A percentile compares a stretch with the other conserved stretches of the same genome.
Evolutionary conservation across 2,113 vertebrate genomes (phyloP).

Genomic region (Pygoscelis antarcticus): DNA sequence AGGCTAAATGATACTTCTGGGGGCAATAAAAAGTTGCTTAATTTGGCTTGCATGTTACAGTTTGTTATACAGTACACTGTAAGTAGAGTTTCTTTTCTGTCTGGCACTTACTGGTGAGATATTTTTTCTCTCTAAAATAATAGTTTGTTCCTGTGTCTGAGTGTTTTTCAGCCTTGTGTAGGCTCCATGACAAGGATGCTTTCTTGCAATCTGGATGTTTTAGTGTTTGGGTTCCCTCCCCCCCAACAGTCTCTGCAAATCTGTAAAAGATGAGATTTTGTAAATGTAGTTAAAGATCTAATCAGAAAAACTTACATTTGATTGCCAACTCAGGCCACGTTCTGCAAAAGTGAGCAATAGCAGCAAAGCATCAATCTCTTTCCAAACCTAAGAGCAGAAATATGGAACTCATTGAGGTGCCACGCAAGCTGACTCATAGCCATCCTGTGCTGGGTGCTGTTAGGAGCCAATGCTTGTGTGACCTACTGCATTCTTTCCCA

Average conservation of each 20-base stretch:
- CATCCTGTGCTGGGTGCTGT: background rate
- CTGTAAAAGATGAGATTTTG: background rate
- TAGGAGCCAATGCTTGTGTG: background rate
- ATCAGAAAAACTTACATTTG: background rate
- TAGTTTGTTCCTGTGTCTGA: background rate
- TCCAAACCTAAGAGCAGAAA: background rate
- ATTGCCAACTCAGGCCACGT: accelerated
- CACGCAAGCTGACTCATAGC: background rate
- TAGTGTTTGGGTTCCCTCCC: too few relatives aligned
- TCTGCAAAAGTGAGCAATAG: background rate
- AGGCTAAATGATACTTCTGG: background rate
- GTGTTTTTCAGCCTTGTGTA: background rate
- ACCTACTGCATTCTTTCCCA: background rate
- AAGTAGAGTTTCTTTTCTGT: background rate
- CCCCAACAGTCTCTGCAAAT: background rate
- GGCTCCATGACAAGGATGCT: background rate
- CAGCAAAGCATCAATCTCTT: background rate
- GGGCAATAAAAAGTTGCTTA: background rate
- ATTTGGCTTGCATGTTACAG: background rate
- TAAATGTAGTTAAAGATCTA: background rate
- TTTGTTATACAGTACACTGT: background rate
- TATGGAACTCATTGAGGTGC: background rate
- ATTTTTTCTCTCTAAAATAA: background rate
- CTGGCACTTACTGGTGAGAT: background rate
- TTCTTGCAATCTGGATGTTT: background rate